Conservation (phyloP, 2,888 invertebrate species). For the Conops quadrifasciatus region DNA sequence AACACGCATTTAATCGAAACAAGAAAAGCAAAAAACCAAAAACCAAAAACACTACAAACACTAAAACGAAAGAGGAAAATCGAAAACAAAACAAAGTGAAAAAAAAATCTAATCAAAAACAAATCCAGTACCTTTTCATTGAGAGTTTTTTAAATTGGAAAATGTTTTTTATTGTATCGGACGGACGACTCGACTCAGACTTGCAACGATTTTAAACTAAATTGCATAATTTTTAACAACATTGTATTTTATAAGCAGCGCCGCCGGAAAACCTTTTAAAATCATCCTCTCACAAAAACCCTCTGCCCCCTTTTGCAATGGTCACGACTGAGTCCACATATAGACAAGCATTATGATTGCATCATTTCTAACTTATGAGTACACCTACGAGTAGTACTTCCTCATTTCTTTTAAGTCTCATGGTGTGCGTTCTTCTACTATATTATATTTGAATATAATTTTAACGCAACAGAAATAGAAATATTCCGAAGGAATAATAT, state of each 20-base stretch:
- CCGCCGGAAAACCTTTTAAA: too few species aligned
- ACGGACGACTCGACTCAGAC: constrained; percentile 16
- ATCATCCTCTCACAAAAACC: too few species aligned
- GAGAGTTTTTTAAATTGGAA: constrained; percentile 39
- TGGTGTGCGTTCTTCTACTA: too few species aligned
- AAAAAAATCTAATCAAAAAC: constrained; percentile 28
- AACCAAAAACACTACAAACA: too few species aligned
- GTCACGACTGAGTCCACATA: too few species aligned
- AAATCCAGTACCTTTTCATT: constrained; percentile 47
- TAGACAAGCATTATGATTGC: too few species aligned
- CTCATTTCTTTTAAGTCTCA: too few species aligned
- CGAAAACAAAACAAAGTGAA: constrained; percentile 25
- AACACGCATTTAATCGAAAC: too few species aligned
- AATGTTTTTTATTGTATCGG: constrained; percentile 34
- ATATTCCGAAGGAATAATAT: too few species aligned
- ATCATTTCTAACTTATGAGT: too few species aligned
- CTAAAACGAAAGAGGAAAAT: constrained; percentile 25
- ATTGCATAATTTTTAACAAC: constrained; percentile 30
- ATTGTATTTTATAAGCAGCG: constrained; percentile 21
- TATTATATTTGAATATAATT: constrained; percentile 2
- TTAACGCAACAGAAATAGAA: background rate
- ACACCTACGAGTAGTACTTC: too few species aligned
- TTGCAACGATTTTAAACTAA: constrained; percentile 33
- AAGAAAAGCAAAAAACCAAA: background rate
- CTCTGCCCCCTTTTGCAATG: too few species aligned